Percentiles rank a stretch among this genome's conserved stretches.
These are phyloP conservation scores for Drosophila athabasca DNA, from an alignment of 1,140 invertebrate genomes.

Conservation along the genomic window DNA sequence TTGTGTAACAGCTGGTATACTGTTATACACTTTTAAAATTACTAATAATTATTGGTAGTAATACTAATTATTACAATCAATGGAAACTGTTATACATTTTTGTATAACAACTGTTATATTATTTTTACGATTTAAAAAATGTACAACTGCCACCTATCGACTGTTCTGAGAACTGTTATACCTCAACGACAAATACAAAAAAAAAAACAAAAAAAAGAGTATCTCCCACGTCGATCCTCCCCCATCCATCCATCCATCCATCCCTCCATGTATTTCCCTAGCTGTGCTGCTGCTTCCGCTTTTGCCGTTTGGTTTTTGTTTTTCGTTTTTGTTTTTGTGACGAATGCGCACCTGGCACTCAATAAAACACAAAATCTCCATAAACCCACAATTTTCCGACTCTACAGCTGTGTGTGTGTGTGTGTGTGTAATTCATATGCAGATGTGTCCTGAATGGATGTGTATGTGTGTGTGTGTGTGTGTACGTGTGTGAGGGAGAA, in stretches of 20 bases:
- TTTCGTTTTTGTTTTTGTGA: slow-evolving; percentile 41
- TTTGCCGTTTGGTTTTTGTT: slow-evolving; percentile 22
- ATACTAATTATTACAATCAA: too few relatives aligned
- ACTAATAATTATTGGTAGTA: too few relatives aligned
- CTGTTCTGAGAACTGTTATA: too few relatives aligned
- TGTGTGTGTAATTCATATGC: slow-evolving; percentile 31
- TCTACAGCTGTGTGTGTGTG: too few relatives aligned
- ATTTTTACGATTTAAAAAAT: too few relatives aligned
- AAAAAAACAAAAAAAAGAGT: too few relatives aligned
- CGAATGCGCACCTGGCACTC: slow-evolving; percentile 55
- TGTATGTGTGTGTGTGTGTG: slow-evolving; percentile 8
- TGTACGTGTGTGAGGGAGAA: slow-evolving; percentile 7
- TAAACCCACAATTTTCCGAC: not conserved
- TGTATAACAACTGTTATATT: too few relatives aligned
- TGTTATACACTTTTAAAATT: too few relatives aligned
- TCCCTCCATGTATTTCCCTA: too few relatives aligned
- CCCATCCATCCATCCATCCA: not conserved
- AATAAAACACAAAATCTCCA: slow-evolving; percentile 58
- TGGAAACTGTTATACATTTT: too few relatives aligned
- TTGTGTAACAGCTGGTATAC: too few relatives aligned
- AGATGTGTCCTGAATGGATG: slow-evolving; percentile 25
- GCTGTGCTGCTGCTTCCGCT: too few relatives aligned
- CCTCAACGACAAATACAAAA: not conserved
- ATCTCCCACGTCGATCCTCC: not conserved
- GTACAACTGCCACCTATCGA: not conserved